Base-by-base conservation (phyloP, 2,888 invertebrate species). In the Melieria omissa region DNA sequence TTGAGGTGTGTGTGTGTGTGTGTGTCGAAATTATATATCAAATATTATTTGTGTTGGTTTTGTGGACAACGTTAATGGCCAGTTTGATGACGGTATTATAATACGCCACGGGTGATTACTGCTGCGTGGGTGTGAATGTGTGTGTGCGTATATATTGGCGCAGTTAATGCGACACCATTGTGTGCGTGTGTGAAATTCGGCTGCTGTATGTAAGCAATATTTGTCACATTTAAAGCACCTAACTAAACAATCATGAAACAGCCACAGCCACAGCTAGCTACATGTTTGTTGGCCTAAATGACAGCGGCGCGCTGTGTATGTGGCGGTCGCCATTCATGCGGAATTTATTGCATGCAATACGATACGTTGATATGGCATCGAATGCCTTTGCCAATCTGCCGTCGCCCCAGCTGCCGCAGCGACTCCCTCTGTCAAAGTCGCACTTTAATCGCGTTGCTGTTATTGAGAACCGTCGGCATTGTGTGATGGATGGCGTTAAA, bases 401-500 rank as follows among this genome's bases (percentile, higher is more conserved):
- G 29, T 3, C 29, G 29, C 29, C 29, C 29, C 29, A 29, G 29
- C 29, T 29, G 29, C 29, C 29, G 29, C 29, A 29, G 29, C 29
- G 29, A 29, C 29, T 29, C 29, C 29, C 29, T 29, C 29, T 29
- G 29, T 29, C 29, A 29, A 29, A 29, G 29, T 29, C 2, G 29
- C 29, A 29, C 29, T 29, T 29, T 29, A 29, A 29, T 29, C 29
- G 29, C 29, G 29, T 29, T 29, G 29, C 29, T 29, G 29, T 29
- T 29, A 29, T 29, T 29, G 29, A 29, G 29, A 29, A 29, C 29
- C 29, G 29, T 29, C 29, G 29, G 29, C 2, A 29, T 29, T 29
- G 29, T 49, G 67, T 67, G 67, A 67, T 67, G 67, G 67, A 67
- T 67, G 67, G 61, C 67, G 60, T 67, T 67, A 67, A 58, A 67